A percentile compares a stretch with the other conserved stretches of the same genome.
Conservation (phyloP, 2,888 invertebrate species). For the Metacarcinus magister region DNA sequence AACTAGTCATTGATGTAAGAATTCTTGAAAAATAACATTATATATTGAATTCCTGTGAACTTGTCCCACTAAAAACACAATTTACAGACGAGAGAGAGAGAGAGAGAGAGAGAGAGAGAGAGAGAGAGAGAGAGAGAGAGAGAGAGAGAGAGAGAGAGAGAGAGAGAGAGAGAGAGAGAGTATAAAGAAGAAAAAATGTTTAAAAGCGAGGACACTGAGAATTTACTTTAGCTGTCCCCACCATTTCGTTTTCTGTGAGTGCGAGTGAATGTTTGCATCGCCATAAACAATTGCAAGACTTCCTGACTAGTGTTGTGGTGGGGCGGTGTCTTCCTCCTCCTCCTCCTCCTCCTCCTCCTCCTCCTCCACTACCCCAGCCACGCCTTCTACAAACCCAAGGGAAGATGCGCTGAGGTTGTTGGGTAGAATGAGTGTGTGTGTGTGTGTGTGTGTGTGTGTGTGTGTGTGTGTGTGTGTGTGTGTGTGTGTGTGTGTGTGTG, state of each 20-base stretch:
- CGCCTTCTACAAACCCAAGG: neutral
- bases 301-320: neutral
- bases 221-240: neutral
- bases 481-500: too few relatives aligned
- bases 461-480: too few relatives aligned
- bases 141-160: constrained; percentile 60
- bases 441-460: neutral
- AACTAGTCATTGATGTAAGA: neutral
- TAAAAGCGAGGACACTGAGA: neutral
- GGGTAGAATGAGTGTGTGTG: neutral
- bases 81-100: neutral
- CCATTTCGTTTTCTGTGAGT: neutral
- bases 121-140: constrained; percentile 52
- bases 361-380: neutral
- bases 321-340: neutral
- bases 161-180: neutral
- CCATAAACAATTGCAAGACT: neutral
- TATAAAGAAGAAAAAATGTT: neutral
- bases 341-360: neutral
- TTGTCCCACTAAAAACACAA: neutral
- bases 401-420: neutral
- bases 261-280: neutral
- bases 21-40: neutral
- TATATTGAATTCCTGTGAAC: neutral
- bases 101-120: constrained; percentile 39